Conservation (phyloP, 2,797 vertebrate species). For the Eleutherodactylus coqui region DNA sequence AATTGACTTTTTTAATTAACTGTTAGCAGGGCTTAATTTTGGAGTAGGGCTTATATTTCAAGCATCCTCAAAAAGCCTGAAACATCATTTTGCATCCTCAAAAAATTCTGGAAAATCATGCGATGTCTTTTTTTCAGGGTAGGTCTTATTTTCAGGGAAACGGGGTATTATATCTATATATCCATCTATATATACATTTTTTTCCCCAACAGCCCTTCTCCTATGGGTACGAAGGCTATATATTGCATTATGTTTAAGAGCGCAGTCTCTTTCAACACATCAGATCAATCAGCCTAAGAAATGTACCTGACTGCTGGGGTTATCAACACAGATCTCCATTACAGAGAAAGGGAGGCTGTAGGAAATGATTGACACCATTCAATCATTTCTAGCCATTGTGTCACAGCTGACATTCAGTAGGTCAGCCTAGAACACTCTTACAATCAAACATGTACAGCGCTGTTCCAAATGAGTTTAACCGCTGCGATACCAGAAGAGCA, state of each 20-base stretch:
- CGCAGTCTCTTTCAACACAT: slow-evolving; percentile 34
- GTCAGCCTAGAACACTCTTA: slow-evolving; percentile 25
- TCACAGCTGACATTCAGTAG: slow-evolving; percentile 25
- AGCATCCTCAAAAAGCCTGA: too few relatives aligned
- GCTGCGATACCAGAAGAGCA: neutral
- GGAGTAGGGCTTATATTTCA: too few relatives aligned
- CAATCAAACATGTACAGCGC: slow-evolving; percentile 42
- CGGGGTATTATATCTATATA: too few relatives aligned
- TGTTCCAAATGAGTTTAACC: slow-evolving; percentile 25
- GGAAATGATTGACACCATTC: slow-evolving; percentile 37
- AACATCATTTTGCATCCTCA: too few relatives aligned
- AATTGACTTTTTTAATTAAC: too few relatives aligned
- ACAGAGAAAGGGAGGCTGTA: slow-evolving; percentile 5
- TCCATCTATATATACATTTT: neutral
- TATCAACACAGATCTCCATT: slow-evolving; percentile 47
- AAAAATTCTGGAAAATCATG: too few relatives aligned
- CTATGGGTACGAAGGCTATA: slow-evolving; percentile 11
- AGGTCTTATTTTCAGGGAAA: too few relatives aligned
- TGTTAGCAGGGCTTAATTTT: too few relatives aligned
- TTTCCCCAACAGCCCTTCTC: neutral
- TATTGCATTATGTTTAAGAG: slow-evolving; percentile 42
- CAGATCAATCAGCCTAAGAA: neutral
- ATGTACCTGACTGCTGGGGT: slow-evolving; percentile 50
- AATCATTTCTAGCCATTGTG: slow-evolving; percentile 48
- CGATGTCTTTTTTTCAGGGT: too few relatives aligned